phyloP scores from a whole-genome alignment of 2,797 vertebrate species.

The Phaenicophaeus curvirostris region DNA sequence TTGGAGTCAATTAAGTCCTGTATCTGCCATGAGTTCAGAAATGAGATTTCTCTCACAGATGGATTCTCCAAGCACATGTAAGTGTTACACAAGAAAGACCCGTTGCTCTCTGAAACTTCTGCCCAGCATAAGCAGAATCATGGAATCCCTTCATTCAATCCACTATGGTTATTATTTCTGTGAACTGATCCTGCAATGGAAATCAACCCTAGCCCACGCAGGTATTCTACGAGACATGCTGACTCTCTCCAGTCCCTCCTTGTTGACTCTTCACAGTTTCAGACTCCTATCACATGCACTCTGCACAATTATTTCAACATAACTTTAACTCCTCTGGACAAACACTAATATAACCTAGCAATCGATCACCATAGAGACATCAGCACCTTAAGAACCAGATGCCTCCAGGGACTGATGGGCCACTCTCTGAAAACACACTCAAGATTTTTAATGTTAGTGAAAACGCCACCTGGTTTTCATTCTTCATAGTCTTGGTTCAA shows the following conservation, averaged over 20 bases:
- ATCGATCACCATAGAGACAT: not conserved
- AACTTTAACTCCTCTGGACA: not conserved
- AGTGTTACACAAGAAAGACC: not conserved
- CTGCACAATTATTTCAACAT: not conserved
- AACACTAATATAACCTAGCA: not conserved
- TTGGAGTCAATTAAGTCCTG: not conserved
- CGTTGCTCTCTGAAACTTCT: not conserved
- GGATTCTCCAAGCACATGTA: not conserved
- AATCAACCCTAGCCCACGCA: not conserved
- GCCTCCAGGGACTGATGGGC: not conserved
- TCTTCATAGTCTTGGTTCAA: accelerated
- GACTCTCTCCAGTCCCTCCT: not conserved
- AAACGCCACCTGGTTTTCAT: not conserved
- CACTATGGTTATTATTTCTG: not conserved
- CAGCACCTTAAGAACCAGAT: not conserved
- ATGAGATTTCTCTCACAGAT: not conserved
- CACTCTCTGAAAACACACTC: not conserved
- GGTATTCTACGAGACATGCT: not conserved
- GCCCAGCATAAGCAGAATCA: accelerated
- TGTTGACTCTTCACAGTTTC: not conserved
- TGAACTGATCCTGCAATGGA: not conserved
- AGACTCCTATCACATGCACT: accelerated
- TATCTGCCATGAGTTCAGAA: not conserved
- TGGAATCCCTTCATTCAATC: accelerated
- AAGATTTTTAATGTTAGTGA: not conserved